Conservation (phyloP, 92 coral and sea anemone genomes). For the Parazoanthus swiftii region DNA sequence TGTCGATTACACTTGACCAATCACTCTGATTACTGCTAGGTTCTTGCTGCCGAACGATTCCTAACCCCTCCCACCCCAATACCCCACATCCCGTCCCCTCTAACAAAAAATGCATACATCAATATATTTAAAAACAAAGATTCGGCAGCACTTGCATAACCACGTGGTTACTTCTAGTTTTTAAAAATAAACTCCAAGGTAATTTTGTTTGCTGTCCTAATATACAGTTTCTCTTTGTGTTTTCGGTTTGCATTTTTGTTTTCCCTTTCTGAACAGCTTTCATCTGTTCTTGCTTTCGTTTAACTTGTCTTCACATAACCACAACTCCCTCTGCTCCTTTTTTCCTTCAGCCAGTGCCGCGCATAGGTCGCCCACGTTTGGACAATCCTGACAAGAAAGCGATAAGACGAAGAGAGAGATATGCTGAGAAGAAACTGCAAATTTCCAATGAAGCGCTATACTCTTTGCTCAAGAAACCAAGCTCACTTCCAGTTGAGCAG, state of each 20-base stretch:
- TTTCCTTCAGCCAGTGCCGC: not conserved
- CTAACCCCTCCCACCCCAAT: too few relatives aligned
- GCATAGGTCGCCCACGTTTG: slow-evolving; percentile 32
- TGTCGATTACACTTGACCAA: too few relatives aligned
- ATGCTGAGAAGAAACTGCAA: slow-evolving; percentile 17
- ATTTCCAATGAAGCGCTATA: not conserved
- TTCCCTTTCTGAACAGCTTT: not conserved
- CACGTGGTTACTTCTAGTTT: too few relatives aligned
- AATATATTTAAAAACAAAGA: too few relatives aligned
- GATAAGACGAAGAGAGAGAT: slow-evolving; percentile 21
- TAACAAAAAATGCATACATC: too few relatives aligned
- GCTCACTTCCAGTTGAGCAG: not conserved
- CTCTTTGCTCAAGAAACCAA: not conserved
- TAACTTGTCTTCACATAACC: not conserved
- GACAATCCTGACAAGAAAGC: not conserved
- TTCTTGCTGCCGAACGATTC: too few relatives aligned
- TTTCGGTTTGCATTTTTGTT: too few relatives aligned
- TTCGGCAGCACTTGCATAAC: too few relatives aligned
- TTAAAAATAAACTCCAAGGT: too few relatives aligned
- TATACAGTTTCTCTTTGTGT: too few relatives aligned
- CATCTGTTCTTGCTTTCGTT: not conserved
- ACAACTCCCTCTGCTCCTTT: not conserved
- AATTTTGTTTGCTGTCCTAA: too few relatives aligned
- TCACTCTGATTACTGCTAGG: not conserved
- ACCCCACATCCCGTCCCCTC: too few relatives aligned